Base-by-base conservation (phyloP, 2,113 vertebrate species). In the Silurus asotus region DNA sequence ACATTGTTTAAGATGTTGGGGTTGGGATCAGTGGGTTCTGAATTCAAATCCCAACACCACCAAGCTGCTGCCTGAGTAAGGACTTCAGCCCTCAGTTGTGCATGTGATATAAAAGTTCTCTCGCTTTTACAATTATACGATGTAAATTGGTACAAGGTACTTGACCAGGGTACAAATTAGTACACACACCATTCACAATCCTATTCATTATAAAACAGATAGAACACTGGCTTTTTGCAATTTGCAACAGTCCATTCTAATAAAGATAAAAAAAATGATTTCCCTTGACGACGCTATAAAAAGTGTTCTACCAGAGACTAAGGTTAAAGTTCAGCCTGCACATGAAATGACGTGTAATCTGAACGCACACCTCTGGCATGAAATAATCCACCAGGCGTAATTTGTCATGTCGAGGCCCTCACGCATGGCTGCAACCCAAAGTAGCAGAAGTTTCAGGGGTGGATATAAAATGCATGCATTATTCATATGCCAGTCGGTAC, bases 341-440 rank as follows among this genome's bases (percentile, higher is more conserved):
- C 0, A 37, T 49, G 19, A 61, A 75, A 74, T 79, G 69, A 78
- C 48, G 62, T 48, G 8, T 70, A 89, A 82, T 53, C 58, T 45
- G 89, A 85, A 86, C 62, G 17, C 58, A 75, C 83, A 82, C 62
- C 49, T 77, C 84, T 75, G 64, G 64, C 85, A 84, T 82, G 80
- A 88, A 89, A 86, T 90, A 91, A 91, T 90, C 80, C 87, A 84
- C 74, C 87, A 87, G 84, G 86, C 89, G 51, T 93, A 93, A 93
- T 93, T 87, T 89, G 88, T 48, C 17, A n/a, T 88, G 82, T 85
- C 79, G 82, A 88, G 74, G 61, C 83, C 67, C 17, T 82, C 88
- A 91, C 89, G 92, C 87, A 89, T 92, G 90, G 89, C 87, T 82
- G 67, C 51, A 88, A 92, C 90, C 67, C 61, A 89, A 86, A 87